A percentile compares a stretch with the other conserved stretches of the same genome.
phyloP scores from a whole-genome alignment of 2,113 vertebrate species.

The Catharus fuscescens region DNA sequence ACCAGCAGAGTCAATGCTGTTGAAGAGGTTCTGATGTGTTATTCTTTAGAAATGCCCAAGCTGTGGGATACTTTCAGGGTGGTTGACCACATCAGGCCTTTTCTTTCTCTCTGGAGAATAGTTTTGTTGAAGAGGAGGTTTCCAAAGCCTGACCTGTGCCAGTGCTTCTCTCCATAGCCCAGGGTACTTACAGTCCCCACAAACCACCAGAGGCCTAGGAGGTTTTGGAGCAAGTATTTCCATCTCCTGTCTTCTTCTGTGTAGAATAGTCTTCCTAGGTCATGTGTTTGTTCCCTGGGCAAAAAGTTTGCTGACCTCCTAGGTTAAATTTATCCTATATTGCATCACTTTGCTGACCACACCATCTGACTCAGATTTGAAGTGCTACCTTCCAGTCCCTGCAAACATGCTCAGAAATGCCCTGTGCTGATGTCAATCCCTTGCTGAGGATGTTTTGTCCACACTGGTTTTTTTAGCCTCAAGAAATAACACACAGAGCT shows the following conservation, averaged over 20 bases:
- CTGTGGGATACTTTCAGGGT: not conserved
- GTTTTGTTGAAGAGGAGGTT: slow-evolving; percentile 81
- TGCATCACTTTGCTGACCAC: not conserved
- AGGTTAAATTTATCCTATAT: not conserved
- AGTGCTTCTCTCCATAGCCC: slow-evolving; percentile 54
- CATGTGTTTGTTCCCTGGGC: accelerated
- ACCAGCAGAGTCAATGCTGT: not conserved
- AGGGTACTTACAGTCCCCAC: slow-evolving; percentile 43
- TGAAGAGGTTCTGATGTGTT: not conserved
- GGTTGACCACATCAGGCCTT: not conserved
- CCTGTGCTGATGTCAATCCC: not conserved
- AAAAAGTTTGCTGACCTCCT: not conserved
- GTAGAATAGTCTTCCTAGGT: not conserved
- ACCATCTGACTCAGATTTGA: not conserved
- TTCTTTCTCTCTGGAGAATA: slow-evolving; percentile 21
- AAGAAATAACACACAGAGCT: not conserved
- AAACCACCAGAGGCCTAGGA: slow-evolving; percentile 54
- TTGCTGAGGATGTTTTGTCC: not conserved
- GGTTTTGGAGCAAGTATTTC: slow-evolving; percentile 16
- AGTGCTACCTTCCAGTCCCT: not conserved
- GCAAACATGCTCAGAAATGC: accelerated
- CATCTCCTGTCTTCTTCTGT: not conserved
- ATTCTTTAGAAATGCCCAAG: slow-evolving; percentile 48
- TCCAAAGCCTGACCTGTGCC: slow-evolving; percentile 75
- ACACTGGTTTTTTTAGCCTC: not conserved